Conservation (phyloP, 2,888 invertebrate genomes). For the Frankliniella fusca region DNA sequence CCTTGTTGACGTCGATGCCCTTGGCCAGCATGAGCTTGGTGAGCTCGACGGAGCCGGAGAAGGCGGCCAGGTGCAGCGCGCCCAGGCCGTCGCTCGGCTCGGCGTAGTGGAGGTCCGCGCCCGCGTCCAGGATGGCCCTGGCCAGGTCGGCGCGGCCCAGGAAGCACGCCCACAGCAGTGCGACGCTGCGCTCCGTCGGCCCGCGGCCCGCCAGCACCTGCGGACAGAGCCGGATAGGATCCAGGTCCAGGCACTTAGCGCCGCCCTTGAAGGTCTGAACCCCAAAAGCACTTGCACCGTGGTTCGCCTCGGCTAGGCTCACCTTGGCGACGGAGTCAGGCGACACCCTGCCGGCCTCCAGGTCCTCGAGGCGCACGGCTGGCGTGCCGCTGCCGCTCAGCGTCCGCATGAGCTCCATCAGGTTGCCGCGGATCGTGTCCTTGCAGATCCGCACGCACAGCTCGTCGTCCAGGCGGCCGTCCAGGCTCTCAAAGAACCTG, state of each 20-base stretch:
- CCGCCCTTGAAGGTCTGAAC: not conserved
- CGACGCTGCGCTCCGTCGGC: constrained; percentile 61
- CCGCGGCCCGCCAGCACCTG: constrained; percentile 1
- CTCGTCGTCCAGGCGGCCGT: constrained; percentile 39
- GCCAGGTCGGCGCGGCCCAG: constrained; percentile 65
- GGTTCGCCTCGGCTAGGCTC: constrained; percentile 38
- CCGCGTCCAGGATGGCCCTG: constrained; percentile 59
- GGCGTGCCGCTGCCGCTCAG: not conserved
- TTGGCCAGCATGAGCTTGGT: constrained; percentile 64
- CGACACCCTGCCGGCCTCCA: constrained; percentile 64
- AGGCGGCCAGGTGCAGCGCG: constrained; percentile 71
- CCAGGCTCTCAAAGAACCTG: constrained; percentile 23
- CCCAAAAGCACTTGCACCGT: too few relatives aligned
- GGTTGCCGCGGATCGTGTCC: constrained; percentile 67
- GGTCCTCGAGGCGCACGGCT: constrained; percentile 60
- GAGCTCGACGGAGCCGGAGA: constrained; percentile 70
- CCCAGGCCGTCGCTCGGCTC: constrained; percentile 67
- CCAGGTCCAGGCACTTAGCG: not conserved
- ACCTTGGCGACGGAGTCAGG: constrained; percentile 54
- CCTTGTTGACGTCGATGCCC: constrained; percentile 65
- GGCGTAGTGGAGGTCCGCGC: constrained; percentile 65
- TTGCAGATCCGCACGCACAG: constrained; percentile 47
- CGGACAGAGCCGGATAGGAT: not conserved
- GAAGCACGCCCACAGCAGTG: constrained; percentile 71
- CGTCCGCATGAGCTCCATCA: constrained; percentile 68